Base-by-base conservation (phyloP, 2,888 invertebrate genomes). In the Eristalis arbustorum region DNA sequence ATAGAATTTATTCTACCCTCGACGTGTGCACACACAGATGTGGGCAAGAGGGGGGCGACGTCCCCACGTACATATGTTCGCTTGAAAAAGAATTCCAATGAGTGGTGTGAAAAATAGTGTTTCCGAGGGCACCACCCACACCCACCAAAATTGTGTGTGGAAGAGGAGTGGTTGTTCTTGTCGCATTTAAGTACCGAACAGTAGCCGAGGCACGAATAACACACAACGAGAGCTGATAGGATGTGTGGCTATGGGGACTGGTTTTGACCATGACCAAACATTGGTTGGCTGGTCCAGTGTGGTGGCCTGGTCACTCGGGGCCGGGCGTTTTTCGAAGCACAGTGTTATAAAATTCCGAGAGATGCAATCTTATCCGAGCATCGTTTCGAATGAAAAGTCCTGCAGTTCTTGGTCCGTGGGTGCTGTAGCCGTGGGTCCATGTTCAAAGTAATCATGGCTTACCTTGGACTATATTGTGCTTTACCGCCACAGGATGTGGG, bases 381-480 rank as follows among this genome's bases (percentile, higher is more conserved):
- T 81, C 77, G 64, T 82, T 82, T 73, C 62, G 74, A 77, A 82
- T 77, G 82, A 56, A 67, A 84, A 82, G n/a, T 71, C 62, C 84
- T 42, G 80, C 72, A 71, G 72, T 76, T 76, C 67, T 73, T 68
- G 76, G 14, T 75, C 40, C 66, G 1, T 31, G 31, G 31, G 31
- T 31, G n/a, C n/a, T 73, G 73, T 73, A 67, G 71, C 68, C 68
- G 31, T 61, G 18, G 42, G 14, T 63, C 31, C 68, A 76, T 77
- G 72, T 63, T 85, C 72, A 69, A 73, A 77, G 85, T 85, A 82
- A 85, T 85, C 85, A 85, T 66, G 71, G 82, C 69, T 82, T 82
- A 82, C 81, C 85, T 85, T 82, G 85, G 85, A 77, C 82, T 82
- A 74, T 82, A 82, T 85, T 85, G 77, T 85, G 37, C 66, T 82